Percentiles rank a stretch among this genome's conserved stretches.
These are phyloP conservation scores for Pristionchus mayeri DNA, from an alignment of 2,888 invertebrate species.

Conservation along the genomic window DNA sequence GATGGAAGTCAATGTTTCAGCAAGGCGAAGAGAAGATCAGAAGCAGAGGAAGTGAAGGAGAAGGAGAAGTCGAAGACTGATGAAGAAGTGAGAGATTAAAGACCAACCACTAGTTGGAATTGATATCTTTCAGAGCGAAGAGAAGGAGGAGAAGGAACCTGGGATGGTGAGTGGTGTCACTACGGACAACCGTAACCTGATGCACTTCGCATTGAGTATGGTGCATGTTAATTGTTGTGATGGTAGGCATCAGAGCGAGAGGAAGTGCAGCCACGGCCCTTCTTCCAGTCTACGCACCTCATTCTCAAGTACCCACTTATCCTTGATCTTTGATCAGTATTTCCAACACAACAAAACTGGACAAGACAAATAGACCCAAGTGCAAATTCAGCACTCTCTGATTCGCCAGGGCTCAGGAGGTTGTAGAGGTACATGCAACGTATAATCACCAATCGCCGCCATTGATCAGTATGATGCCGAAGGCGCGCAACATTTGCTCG, in stretches of 20 bases:
- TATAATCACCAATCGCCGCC: not conserved
- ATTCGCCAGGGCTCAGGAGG: not conserved
- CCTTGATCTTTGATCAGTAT: not conserved
- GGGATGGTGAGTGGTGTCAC: not conserved
- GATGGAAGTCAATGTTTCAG: not conserved
- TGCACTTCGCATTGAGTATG: not conserved
- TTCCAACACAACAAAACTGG: too few relatives aligned
- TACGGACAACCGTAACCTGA: not conserved
- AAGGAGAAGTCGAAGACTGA: conserved; percentile 11
- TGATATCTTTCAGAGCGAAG: not conserved
- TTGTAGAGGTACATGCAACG: not conserved
- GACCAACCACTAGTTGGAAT: not conserved
- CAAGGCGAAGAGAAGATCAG: not conserved
- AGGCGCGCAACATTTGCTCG: not conserved
- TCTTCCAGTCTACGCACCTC: not conserved
- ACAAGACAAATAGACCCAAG: too few relatives aligned
- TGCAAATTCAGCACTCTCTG: not conserved
- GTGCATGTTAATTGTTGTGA: not conserved
- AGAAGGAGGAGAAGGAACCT: not conserved
- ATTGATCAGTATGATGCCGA: not conserved
- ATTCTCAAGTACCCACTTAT: not conserved
- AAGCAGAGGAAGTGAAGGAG: not conserved
- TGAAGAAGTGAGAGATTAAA: conserved; percentile 26
- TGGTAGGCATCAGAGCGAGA: too few relatives aligned
- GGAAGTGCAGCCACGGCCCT: not conserved